phyloP scores from a whole-genome alignment of 92 coral and sea anemone genomes.

The Scolanthus callimorphus region DNA sequence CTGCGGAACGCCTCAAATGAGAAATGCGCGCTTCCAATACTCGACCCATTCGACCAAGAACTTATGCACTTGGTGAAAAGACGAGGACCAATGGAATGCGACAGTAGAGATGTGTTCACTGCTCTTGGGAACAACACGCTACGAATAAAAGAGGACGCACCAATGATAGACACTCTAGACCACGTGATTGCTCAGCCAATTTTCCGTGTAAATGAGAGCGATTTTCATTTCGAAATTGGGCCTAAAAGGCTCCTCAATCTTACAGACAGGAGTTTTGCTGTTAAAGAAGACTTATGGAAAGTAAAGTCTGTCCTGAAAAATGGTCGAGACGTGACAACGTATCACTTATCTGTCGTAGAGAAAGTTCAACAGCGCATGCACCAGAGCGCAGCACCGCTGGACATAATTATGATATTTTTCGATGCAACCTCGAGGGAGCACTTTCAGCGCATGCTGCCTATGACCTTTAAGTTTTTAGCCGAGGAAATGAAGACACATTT shows the following conservation, averaged over 20 bases:
- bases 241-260: not conserved
- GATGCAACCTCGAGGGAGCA: constrained; percentile 74
- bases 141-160: not conserved
- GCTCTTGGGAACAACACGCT: not conserved
- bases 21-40: not conserved
- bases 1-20: not conserved
- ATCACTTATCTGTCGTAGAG: constrained; percentile 59
- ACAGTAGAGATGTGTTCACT: not conserved
- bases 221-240: not conserved
- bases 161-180: not conserved
- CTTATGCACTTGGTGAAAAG: not conserved
- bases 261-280: not conserved
- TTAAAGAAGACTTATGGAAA: constrained; percentile 3
- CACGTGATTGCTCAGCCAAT: not conserved
- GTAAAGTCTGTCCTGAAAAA: not conserved
- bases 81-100: not conserved
- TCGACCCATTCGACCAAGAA: not conserved
- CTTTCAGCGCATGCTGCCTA: constrained; percentile 67
- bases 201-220: not conserved
- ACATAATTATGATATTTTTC: constrained; percentile 45
- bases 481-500: constrained; percentile 40
- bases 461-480: constrained; percentile 39
- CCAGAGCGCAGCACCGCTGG: constrained; percentile 34
- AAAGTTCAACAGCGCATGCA: constrained; percentile 44
- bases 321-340: not conserved